Base-by-base conservation (phyloP, 1,140 invertebrate species). In the Drosophila setifemur region DNA sequence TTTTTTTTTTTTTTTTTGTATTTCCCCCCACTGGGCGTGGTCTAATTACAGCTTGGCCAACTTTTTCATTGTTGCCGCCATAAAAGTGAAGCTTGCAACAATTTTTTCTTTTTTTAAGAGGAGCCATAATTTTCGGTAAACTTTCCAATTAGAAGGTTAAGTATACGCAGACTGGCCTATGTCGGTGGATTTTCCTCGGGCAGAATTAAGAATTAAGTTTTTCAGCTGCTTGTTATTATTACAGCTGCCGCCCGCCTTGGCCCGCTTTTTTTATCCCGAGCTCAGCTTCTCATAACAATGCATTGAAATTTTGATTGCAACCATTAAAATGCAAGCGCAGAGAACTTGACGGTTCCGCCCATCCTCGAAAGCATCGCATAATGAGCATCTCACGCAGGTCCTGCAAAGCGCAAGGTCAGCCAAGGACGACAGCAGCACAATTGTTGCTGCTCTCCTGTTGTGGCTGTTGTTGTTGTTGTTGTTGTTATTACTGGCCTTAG, bases 301-400 rank as follows among this genome's bases (percentile, higher is more conserved):
- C 79, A 86, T 75, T 68, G 39, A 72, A 85, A 79, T 85, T 79
- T 82, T 85, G 74, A 86, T 85, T 85, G 81, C 79, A 75, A 63
- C 71, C 75, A 85, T 85, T 85, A 85, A 85, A 85, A 79, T 86
- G 79, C 79, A 85, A 74, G 79, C 55, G 40, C 58, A 68, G 14
- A 23, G 21, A 39, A 52, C 54, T 61, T 58, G 54, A 28, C 47
- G 18, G 11, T 11, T 21, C 28, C 45, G 23, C 29, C 37, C 44
- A 45, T 31, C 35, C 33, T 57, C 52, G 58, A 42, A 33, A 42
- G 45, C 54, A 60, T 39, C 70, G 58, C 66, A 86, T 85, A 85
- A 83, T 83, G 78, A 85, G 81, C 66, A 68, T 67, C 37, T 43
- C 55, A 73, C 78, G 77, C 77, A 72, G 55, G 39, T 73, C 49